phyloP scores from a whole-genome alignment of 2,888 invertebrate genomes.

The Eristalis tenax region DNA sequence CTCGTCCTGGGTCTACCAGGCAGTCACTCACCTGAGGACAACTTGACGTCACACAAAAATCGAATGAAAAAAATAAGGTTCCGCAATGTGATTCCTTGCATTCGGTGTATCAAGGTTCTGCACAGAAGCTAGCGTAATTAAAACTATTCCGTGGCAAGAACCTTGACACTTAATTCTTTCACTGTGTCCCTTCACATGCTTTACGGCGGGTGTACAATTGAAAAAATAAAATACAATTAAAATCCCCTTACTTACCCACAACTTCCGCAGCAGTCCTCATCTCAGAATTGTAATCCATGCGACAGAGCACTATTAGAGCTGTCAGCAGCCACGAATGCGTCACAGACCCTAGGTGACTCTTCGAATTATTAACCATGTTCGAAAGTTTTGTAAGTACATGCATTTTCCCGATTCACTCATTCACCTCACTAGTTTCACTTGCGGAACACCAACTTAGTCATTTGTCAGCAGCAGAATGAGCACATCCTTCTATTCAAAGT shows the following conservation, averaged over 20 bases:
- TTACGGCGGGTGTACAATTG: too few relatives aligned
- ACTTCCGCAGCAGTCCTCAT: constrained; percentile 79
- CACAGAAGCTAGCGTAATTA: too few relatives aligned
- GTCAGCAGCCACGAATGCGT: constrained; percentile 73
- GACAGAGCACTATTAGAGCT: constrained; percentile 77
- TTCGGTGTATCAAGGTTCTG: too few relatives aligned
- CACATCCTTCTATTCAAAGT: constrained; percentile 30
- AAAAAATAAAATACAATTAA: background rate
- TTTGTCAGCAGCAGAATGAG: constrained; percentile 47
- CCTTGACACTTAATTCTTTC: too few relatives aligned
- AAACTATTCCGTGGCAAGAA: too few relatives aligned
- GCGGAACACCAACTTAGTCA: constrained; percentile 5
- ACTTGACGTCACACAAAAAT: too few relatives aligned
- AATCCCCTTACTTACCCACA: constrained; percentile 77
- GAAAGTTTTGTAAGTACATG: constrained; percentile 41
- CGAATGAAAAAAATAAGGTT: too few relatives aligned
- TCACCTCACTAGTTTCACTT: constrained; percentile 35
- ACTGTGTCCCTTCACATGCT: too few relatives aligned
- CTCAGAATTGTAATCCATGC: constrained; percentile 75
- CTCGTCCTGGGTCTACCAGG: too few relatives aligned
- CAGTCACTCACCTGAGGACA: too few relatives aligned
- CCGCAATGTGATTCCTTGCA: too few relatives aligned
- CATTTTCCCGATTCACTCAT: constrained; percentile 59
- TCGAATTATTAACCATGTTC: constrained; percentile 55
- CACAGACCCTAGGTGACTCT: constrained; percentile 19